Conservation (phyloP, 2,888 invertebrate species). For the Cataglyphis rosenhaueri region DNA sequence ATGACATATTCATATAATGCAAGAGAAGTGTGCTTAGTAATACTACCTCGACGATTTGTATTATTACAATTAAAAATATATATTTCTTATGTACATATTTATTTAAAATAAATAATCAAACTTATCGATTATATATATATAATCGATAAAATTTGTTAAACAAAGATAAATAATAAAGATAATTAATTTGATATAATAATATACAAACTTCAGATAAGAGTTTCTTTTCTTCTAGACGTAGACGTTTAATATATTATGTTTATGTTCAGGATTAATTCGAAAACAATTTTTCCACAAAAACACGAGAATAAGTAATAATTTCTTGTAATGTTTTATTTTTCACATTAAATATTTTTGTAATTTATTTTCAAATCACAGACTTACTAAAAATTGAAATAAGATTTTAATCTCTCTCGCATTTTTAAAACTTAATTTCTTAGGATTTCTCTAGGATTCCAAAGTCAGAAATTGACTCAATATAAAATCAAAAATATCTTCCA, state of each 20-base stretch:
- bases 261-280: background rate
- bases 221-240: background rate
- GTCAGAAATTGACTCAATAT: background rate
- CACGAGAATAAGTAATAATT: background rate
- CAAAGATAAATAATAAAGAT: background rate
- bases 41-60: background rate
- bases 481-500: background rate
- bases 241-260: too few species aligned
- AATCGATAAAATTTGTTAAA: background rate
- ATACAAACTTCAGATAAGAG: background rate
- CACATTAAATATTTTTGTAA: background rate
- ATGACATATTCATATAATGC: conserved; percentile 4
- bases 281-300: background rate
- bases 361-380: background rate
- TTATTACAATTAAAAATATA: background rate
- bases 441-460: too few species aligned
- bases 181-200: conserved; percentile 2
- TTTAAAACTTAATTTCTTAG: background rate
- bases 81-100: too few species aligned
- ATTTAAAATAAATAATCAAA: conserved; percentile 17
- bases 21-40: background rate
- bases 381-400: conserved; percentile 8
- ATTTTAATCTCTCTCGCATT: background rate
- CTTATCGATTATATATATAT: background rate
- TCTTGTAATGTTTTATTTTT: background rate